Conservation (phyloP, 92 coral and sea anemone genomes). For the Epizoanthus stellaris region DNA sequence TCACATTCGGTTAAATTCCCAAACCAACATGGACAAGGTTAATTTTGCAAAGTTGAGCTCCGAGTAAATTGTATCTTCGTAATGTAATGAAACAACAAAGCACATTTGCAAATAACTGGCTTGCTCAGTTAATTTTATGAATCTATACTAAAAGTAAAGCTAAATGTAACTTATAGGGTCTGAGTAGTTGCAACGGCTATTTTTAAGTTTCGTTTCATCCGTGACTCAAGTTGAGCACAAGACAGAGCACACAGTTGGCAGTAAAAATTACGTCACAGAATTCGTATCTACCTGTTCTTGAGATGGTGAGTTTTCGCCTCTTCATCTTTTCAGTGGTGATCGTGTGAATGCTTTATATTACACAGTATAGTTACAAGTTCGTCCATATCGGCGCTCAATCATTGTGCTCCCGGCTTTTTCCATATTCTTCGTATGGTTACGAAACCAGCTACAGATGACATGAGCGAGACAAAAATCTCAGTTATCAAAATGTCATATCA, state of each 20-base stretch:
- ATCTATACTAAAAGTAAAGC: background rate
- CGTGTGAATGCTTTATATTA: background rate
- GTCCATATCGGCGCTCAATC: background rate
- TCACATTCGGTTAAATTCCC: background rate
- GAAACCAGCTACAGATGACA: background rate
- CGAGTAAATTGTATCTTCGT: background rate
- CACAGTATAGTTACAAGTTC: background rate
- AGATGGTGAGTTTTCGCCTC: conserved; percentile 38
- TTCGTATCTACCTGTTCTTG: conserved; percentile 37
- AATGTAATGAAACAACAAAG: background rate
- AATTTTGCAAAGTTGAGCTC: background rate
- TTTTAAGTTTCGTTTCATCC: conserved; percentile 1
- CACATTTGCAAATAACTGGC: background rate
- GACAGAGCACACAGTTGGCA: background rate
- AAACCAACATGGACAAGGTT: background rate
- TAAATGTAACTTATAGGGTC: background rate
- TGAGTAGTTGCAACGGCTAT: background rate
- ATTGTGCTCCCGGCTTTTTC: background rate
- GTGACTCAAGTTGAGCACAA: background rate
- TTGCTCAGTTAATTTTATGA: background rate
- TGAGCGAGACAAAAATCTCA: background rate
- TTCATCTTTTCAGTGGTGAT: conserved; percentile 12
- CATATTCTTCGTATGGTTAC: background rate
- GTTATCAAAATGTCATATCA: background rate
- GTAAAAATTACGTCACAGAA: conserved; percentile 8